Percentiles rank a stretch among this genome's conserved stretches.
Conservation (phyloP, 2,888 invertebrate genomes). For the Drosophila anceps region DNA sequence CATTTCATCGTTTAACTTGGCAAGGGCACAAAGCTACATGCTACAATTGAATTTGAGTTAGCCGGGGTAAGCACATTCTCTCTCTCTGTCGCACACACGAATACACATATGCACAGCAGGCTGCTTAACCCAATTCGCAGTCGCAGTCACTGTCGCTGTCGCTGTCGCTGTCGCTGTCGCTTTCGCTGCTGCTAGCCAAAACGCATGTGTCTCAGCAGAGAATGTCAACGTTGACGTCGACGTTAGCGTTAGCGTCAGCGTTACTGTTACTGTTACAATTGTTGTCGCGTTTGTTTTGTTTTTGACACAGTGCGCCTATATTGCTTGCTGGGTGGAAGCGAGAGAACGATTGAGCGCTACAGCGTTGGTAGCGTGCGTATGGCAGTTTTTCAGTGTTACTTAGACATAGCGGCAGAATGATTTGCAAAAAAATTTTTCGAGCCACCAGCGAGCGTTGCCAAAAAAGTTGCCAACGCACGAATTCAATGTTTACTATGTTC, state of each 20-base stretch:
- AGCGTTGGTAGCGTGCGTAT: constrained; percentile 49
- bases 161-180: neutral
- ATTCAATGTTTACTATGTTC: neutral
- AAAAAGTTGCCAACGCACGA: constrained; percentile 1
- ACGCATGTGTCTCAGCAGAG: constrained; percentile 60
- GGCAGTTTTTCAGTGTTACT: constrained; percentile 66
- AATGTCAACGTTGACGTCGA: constrained; percentile 27
- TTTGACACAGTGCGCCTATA: constrained; percentile 26
- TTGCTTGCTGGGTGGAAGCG: constrained; percentile 10
- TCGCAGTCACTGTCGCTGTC: constrained; percentile 2
- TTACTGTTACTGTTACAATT: constrained; percentile 23
- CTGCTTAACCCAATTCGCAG: constrained; percentile 78
- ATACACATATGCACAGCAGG: constrained; percentile 37
- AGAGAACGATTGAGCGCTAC: neutral
- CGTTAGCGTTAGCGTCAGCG: constrained; percentile 5
- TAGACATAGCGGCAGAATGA: constrained; percentile 58
- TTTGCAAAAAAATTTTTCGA: constrained; percentile 38
- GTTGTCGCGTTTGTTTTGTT: constrained; percentile 47
- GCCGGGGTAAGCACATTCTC: constrained; percentile 53
- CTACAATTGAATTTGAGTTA: constrained; percentile 78
- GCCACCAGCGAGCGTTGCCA: constrained; percentile 40
- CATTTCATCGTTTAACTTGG: constrained; percentile 78
- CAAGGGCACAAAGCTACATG: constrained; percentile 73
- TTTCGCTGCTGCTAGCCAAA: constrained; percentile 34
- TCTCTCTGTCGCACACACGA: constrained; percentile 23